Percentiles rank a stretch among this genome's conserved stretches.
Conservation (phyloP, 2,888 invertebrate species). For the Pyrrhia umbra region DNA sequence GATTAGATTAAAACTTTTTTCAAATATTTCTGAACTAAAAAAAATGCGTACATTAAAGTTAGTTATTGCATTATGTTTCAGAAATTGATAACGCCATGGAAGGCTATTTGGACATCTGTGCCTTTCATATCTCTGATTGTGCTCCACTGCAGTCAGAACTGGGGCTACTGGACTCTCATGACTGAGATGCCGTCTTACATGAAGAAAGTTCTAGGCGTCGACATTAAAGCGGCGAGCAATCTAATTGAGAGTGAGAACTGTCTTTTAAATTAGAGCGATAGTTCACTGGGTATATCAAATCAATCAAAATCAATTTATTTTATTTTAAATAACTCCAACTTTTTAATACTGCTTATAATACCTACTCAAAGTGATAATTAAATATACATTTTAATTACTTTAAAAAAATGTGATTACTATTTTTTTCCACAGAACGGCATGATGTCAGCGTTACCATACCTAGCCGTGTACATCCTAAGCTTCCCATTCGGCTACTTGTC, state of each 20-base stretch:
- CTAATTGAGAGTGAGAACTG: no score
- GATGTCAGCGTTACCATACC: conserved; percentile 92
- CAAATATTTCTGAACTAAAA: no score
- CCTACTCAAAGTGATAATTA: no score
- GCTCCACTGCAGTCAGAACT: conserved; percentile 90
- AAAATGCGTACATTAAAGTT: not conserved
- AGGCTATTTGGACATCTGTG: conserved; percentile 78
- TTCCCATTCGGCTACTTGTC: conserved; percentile 79
- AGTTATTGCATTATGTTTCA: conserved; percentile 42
- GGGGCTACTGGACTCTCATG: conserved; percentile 93
- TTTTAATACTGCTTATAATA: no score
- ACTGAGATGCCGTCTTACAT: conserved; percentile 93
- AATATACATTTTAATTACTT: no score
- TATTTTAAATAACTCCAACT: no score
- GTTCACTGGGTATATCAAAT: no score
- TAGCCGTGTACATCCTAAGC: conserved; percentile 91
- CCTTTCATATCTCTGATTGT: conserved; percentile 89
- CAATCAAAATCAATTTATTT: no score
- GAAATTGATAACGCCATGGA: conserved; percentile 90
- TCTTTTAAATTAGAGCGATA: no score
- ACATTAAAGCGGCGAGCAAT: conserved; percentile 84
- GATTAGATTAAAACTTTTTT: no score
- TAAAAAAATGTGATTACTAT: not conserved
- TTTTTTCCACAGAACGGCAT: conserved; percentile 89
- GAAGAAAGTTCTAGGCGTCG: conserved; percentile 88